Evolutionary conservation across 2,113 vertebrate species (phyloP), one percentile per base, ranked within the genome.

Genomic region (Ammospiza nelsoni): DNA sequence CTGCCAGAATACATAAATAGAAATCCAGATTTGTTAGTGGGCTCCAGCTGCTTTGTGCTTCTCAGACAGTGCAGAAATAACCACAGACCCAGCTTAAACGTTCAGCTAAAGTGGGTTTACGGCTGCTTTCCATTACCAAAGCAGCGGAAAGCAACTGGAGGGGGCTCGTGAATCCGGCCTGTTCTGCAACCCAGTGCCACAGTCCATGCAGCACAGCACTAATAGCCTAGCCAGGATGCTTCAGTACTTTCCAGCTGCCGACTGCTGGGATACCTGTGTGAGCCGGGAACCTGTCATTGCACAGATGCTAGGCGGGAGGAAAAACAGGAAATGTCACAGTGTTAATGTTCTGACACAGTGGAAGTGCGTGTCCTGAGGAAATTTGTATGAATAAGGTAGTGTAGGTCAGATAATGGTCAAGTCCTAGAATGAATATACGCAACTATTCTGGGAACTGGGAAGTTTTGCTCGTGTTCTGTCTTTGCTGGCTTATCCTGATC

Each of bases 1-100:
- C 90, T 91, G 91, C 67, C 55, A 89, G 90, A 96, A 96, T 93
- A 69, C 86, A 81, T 94, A 86, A 97, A 97, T 91, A 95, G 76
- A 90, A 92, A 89, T 55, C 61, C 84, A 94, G 83, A 95, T 93
- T 95, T 93, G 66, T 71, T 88, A 86, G 83, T 75, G 61, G 61
- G 52, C 74, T 94, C 94, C 96, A 96, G 86, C 96, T 95, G 92
- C 65, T 95, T 96, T 88, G 71, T 95, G 23, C 59, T 93, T 89
- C 76, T 95, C 88, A 93, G 65, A 44, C 51, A 9, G 83, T 55
- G 54, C 21, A 88, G 72, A 96, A 96, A 91, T 71, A 92, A 91
- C 67, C 35, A 61, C 6, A 85, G 83, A 62, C 54, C 35, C 41
- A 57, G 69, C 79, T 97, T 81, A 90, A 95, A 67, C 25, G 71